phyloP scores from a whole-genome alignment of 2,113 vertebrate genomes.

The Callorhinus ursinus region DNA sequence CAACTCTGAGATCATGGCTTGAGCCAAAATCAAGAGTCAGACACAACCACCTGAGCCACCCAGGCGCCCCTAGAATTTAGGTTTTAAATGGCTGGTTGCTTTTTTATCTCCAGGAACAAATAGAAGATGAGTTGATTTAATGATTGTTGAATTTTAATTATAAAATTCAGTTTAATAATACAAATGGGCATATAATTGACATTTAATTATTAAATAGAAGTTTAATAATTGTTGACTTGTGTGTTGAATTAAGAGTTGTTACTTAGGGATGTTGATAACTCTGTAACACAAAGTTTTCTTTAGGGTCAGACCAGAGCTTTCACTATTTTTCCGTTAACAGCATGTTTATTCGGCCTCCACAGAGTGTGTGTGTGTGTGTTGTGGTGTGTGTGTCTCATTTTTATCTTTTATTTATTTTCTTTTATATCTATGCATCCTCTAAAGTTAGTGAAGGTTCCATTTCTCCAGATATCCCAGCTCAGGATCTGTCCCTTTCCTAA shows the following conservation, averaged over 20 bases:
- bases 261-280: not conserved
- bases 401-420: constrained; percentile 1
- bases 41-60: not conserved
- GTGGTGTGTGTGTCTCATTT: not conserved
- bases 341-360: not conserved
- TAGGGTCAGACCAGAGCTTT: not conserved
- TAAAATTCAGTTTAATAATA: not conserved
- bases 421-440: not conserved
- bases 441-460: not conserved
- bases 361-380: not conserved
- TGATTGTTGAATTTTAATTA: not conserved
- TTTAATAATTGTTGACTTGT: not conserved
- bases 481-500: not conserved
- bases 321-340: not conserved
- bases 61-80: not conserved
- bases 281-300: not conserved
- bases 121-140: not conserved
- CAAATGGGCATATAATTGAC: not conserved
- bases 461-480: not conserved
- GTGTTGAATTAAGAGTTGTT: not conserved
- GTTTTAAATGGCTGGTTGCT: not conserved
- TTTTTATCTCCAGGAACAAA: not conserved
- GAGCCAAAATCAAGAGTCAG: not conserved
- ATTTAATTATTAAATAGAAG: not conserved
- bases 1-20: not conserved